Conservation (phyloP, 2,888 invertebrate genomes). For the Drosophila macrospina region DNA sequence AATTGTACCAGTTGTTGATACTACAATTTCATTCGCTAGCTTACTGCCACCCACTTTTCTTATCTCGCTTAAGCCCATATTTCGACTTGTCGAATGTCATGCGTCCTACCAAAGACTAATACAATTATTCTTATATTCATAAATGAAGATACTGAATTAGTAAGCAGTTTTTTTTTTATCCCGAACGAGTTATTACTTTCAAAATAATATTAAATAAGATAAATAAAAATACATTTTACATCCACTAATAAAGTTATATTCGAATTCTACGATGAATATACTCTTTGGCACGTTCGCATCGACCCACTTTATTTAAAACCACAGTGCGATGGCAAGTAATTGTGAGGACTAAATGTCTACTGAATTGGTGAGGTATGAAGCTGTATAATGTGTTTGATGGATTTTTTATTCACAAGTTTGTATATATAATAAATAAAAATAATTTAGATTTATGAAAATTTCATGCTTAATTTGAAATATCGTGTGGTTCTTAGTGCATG, state of each 20-base stretch:
- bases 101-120: not conserved
- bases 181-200: too few species aligned
- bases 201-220: not conserved
- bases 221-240: not conserved
- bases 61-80: constrained; percentile 22
- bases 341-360: not conserved
- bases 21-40: constrained; percentile 77
- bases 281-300: too few species aligned
- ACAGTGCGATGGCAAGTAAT: not conserved
- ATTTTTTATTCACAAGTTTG: not conserved
- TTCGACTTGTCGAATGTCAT: not conserved
- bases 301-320: not conserved
- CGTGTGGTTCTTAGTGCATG: constrained; percentile 42
- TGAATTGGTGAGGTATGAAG: not conserved
- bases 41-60: constrained; percentile 62
- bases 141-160: not conserved
- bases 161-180: too few species aligned
- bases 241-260: not conserved
- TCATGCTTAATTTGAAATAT: constrained; percentile 20
- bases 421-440: not conserved
- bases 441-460: constrained; percentile 5
- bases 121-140: not conserved
- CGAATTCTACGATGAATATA: too few species aligned
- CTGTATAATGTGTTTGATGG: not conserved
- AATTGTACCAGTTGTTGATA: constrained; percentile 74